These are phyloP conservation scores for Calidris pugnax DNA, from an alignment of 2,113 vertebrate genomes.

Conservation along the genomic window DNA sequence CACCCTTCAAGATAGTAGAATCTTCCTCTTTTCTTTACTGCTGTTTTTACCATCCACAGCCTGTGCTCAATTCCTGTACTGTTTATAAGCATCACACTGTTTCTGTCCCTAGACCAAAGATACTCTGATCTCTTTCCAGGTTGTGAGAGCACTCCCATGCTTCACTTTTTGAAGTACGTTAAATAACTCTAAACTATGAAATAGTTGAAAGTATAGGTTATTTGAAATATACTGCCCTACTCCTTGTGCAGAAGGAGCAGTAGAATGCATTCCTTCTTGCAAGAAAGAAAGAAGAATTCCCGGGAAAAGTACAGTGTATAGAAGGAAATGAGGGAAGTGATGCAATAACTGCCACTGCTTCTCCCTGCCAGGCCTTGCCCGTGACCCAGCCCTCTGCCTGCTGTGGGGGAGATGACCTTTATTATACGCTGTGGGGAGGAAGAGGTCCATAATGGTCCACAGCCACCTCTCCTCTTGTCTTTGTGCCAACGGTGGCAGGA, in stretches of 20 bases:
- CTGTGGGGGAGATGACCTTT: not conserved
- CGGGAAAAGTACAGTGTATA: fast-evolving
- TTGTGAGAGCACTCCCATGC: fast-evolving
- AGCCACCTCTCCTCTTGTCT: fast-evolving
- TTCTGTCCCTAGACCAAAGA: not conserved
- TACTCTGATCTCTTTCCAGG: not conserved
- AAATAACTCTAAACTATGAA: fast-evolving
- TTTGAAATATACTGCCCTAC: fast-evolving
- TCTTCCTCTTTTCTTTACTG: not conserved
- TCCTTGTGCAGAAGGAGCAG: not conserved
- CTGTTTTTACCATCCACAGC: fast-evolving
- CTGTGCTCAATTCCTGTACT: not conserved
- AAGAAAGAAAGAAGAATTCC: not conserved
- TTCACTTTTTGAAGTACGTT: not conserved
- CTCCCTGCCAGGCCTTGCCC: no score
- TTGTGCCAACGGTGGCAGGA: not conserved
- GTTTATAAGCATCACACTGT: not conserved
- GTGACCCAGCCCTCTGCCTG: fast-evolving
- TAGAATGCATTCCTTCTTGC: fast-evolving
- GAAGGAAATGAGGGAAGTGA: not conserved
- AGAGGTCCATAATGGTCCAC: not conserved
- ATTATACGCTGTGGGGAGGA: fast-evolving
- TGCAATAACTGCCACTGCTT: not conserved
- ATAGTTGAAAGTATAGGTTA: fast-evolving
- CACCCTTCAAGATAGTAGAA: not conserved